A percentile compares a stretch with the other conserved stretches of the same genome.
Evolutionary conservation across 2,888 invertebrate species (phyloP).

Genomic region (Cenopis cana): DNA sequence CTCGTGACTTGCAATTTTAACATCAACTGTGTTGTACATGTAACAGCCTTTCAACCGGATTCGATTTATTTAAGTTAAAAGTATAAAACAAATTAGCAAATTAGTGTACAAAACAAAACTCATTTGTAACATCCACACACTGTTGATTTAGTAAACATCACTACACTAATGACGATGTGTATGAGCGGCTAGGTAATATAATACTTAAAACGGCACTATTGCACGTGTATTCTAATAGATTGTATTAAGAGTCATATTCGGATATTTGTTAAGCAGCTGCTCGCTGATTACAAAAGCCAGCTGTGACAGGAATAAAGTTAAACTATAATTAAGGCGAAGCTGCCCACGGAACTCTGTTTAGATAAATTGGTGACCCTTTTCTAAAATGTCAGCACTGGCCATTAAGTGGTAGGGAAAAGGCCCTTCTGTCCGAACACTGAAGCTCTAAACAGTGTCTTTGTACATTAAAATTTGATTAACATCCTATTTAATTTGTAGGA

Average conservation of each 20-base stretch:
- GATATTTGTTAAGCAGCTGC: conserved; percentile 24
- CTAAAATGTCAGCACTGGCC: conserved; percentile 77
- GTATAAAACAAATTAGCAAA: conserved; percentile 11
- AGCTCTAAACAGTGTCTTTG: conserved; percentile 58
- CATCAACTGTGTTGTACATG: not conserved
- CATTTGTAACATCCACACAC: conserved; percentile 34
- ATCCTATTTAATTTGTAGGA: conserved; percentile 27
- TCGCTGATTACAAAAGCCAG: conserved; percentile 56
- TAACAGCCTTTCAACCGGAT: not conserved
- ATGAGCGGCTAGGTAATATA: conserved; percentile 32
- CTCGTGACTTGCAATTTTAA: not conserved
- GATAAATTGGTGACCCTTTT: conserved; percentile 83
- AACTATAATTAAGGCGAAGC: conserved; percentile 79
- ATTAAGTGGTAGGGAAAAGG: conserved; percentile 73
- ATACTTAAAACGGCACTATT: not conserved
- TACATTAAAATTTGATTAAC: conserved; percentile 65
- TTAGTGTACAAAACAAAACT: conserved; percentile 31
- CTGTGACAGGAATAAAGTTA: conserved; percentile 75
- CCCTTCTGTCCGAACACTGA: conserved; percentile 55
- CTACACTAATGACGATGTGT: conserved; percentile 42
- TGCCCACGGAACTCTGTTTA: conserved; percentile 71
- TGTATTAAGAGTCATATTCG: conserved; percentile 15
- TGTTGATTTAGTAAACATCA: conserved; percentile 41
- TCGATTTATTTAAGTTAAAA: conserved; percentile 2
- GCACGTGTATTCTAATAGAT: conserved; percentile 19